Evolutionary conservation across 2,888 invertebrate species (phyloP), one percentile per base, ranked within the genome.

Genomic region (Campoplex nolae): DNA sequence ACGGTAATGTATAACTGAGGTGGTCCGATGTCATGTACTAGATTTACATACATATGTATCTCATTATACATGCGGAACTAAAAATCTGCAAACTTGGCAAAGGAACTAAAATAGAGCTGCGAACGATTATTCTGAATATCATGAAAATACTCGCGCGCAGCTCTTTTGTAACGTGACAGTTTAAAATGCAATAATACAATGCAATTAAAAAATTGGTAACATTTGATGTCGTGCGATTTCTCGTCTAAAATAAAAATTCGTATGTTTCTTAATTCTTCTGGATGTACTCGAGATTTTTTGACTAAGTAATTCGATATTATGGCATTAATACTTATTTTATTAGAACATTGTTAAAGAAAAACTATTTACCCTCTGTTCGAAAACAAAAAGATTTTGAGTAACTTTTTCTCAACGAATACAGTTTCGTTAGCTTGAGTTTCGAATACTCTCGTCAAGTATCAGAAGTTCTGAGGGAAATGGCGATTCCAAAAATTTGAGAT

Each of bases 11-110:
- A 76, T 67, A 73, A 85, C 65, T 75, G 48, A 51, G 75, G 28
- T 67, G 62, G 74, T 35, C 28, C 11, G 58, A 35, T 76, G 9
- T 51, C 38, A 28, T 23, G 42, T 77, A 68, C 32, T 77, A 74
- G 35, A 56, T 54, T 80, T 48, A 70, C 78, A 67, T 78, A 84
- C 18, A 76, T 42, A 42, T 42, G 9, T 42, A 51, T 68, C 65
- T 74, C 23, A 62, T 51, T 54, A 77, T 74, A 70, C 48, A 67
- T 54, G 54, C 48, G 58, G 16, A 86, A 86, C 32, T 73, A 54
- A 78, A 62, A 62, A 54, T 38, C n/a, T 70, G 71, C 70, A 62
- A 62, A 70, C 54, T 32, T 13, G 23, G 71, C 13, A 38, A 51
- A 84, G 70, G 70, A 80, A 84, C 62, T 80, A 67, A 23, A 67